Evolutionary conservation across 2,888 invertebrate species (phyloP), one percentile per base, ranked within the genome.

Genomic region (Cerceris rybyensis): DNA sequence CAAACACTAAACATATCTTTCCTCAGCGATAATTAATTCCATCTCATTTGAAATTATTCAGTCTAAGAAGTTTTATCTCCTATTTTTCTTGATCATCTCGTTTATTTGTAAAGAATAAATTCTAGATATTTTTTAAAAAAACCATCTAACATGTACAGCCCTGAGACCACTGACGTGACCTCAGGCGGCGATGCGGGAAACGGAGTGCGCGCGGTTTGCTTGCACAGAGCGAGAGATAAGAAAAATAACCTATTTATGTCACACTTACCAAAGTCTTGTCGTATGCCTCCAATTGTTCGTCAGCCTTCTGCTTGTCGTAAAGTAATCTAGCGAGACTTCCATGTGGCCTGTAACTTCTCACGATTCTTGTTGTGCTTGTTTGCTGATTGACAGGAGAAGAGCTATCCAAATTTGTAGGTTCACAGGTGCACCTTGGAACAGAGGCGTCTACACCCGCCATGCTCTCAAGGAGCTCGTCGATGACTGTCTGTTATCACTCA

Each of bases 251-350:
- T 80, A 73, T 55, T 16, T 9, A 7, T 58, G 11, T 7, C 13
- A 8, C 9, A 61, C 94, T 94, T 92, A 96, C 96, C 95, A 95
- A 94, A 70, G 93, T 93, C 89, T 96, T 96, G 91, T 96, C 96
- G 90, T 95, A 94, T 63, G 94, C 93, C 86, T 94, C 94, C 28
- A 96, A 93, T 83, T 94, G 94, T 89, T 95, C 94, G 92, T 96
- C 96, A 88, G 95, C 95, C 82, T 94, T 93, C 87, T 96, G 95
- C 91, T 96, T 96, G 86, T 96, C 95, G 93, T 96, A 96, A 65
- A 96, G 92, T 60, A 96, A 94, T 88, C 96, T 93, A 66, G 96
- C 96, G 80, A 96, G 93, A 66, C 95, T 95, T 83, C 96, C 95
- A 88, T 96, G 94, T 61, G 96, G 96, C 81, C 95, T 93, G 91